These are phyloP conservation scores for Varecia variegata DNA, from an alignment of 2,797 vertebrate genomes.

Conservation along the genomic window DNA sequence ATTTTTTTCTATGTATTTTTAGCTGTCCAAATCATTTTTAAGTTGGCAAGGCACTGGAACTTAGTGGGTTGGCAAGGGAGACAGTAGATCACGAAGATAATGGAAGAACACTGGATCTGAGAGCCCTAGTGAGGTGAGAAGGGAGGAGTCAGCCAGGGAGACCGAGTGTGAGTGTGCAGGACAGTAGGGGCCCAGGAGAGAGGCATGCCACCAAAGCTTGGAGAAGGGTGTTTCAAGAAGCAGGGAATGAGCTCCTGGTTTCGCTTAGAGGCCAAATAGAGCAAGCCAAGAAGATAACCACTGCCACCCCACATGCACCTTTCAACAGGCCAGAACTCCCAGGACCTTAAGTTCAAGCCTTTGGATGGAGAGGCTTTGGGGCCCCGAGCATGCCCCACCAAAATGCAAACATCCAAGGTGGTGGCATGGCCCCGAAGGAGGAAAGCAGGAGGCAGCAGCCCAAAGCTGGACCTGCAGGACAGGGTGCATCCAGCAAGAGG, in stretches of 20 bases:
- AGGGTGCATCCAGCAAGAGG: background rate
- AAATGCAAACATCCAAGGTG: background rate
- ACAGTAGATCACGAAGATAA: no score
- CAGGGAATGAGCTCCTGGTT: background rate
- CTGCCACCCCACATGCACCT: no score
- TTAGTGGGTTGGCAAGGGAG: no score
- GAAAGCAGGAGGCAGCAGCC: background rate
- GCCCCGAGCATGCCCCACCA: fast-evolving
- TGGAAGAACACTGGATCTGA: no score
- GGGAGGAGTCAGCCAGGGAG: no score
- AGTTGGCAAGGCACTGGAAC: no score
- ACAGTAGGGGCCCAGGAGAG: background rate
- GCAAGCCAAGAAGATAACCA: background rate
- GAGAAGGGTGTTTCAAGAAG: background rate
- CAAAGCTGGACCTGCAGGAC: background rate
- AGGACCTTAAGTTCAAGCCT: background rate
- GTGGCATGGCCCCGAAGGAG: background rate
- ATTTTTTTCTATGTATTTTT: no score
- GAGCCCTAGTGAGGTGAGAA: no score
- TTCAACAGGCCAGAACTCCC: background rate
- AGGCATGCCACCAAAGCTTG: background rate
- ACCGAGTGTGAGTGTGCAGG: no score
- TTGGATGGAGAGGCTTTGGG: background rate
- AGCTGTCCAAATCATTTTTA: no score
- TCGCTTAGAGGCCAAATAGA: background rate